Base-by-base conservation (phyloP, 2,888 invertebrate genomes). In the Lasioglossum pauxillum region DNA sequence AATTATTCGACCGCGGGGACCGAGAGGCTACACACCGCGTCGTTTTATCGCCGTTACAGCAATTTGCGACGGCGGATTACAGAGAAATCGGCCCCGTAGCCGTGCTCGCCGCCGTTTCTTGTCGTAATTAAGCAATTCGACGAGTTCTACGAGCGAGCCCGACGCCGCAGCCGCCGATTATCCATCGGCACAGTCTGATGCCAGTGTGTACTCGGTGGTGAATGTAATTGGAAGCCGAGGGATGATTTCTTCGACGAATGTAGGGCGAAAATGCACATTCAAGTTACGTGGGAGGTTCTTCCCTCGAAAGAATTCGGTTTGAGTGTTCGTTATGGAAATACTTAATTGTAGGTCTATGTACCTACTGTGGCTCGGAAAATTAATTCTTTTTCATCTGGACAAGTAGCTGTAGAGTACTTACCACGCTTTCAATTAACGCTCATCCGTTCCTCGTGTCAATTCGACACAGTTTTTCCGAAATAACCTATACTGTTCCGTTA, bases 81-180 rank as follows among this genome's bases (percentile, higher is more conserved):
- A 38, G 84, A n/a, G 84, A 78, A 69, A 84, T 84, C 77, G 71
- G 44, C 83, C 46, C 31, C 78, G 71, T 85, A 81, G 60, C 78
- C 71, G 81, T 73, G 81, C 72, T 75, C 67, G 31, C 57, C 38
- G 73, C 75, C 53, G 83, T 74, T 85, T 75, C 81, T 85, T 75
- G 72, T 85, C 81, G 75, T 81, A 75, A 84, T 86, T 85, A 85
- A 86, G 78, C 75, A 72, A 85, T 85, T 82, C 78, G 67, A 53
- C 57, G 74, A 75, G 71, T 72, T 75, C 64, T 64, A 57, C 77
- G 60, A n/a, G 76, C 57, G 60, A 57, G 80, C 57, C 74, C 64
- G 35, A 31, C 44, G 31, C 44, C 44, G 44, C n/a, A n/a, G n/a
- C 44, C 14, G 44, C n/a, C 85, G 71, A 86, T 85, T 85, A 86